phyloP scores from a whole-genome alignment of 1,140 invertebrate species.

The Colletes latitarsis region DNA sequence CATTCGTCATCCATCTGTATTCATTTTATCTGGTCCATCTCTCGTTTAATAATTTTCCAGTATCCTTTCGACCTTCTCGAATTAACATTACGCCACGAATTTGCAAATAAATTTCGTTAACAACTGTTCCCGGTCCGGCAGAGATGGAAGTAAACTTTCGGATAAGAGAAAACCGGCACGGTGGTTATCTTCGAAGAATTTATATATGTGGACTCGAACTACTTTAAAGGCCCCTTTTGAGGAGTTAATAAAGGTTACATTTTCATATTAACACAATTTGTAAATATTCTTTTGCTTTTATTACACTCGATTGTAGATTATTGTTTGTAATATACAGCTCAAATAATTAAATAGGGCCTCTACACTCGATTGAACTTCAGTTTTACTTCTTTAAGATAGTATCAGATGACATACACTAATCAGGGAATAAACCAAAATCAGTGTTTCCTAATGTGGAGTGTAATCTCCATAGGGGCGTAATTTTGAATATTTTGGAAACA shows the following conservation, averaged over 20 bases:
- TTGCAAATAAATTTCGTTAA: constrained; percentile 64
- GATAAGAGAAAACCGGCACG: constrained; percentile 53
- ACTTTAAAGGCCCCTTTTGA: not conserved
- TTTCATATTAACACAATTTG: not conserved
- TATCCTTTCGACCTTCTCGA: constrained; percentile 47
- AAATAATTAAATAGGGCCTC: no score
- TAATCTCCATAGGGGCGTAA: no score
- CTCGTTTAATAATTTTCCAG: constrained; percentile 40
- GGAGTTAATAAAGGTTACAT: not conserved
- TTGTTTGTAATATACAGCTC: no score
- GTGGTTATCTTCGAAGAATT: constrained; percentile 59
- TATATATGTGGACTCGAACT: constrained; percentile 48
- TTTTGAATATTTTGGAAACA: no score
- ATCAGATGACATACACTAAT: no score
- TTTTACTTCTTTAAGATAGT: no score
- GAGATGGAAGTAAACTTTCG: constrained; percentile 62
- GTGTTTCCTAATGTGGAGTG: no score
- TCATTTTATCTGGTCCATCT: constrained; percentile 30
- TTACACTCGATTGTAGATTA: no score
- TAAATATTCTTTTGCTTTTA: no score
- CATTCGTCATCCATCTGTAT: not conserved
- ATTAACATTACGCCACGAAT: constrained; percentile 65
- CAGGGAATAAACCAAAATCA: no score
- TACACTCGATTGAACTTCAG: no score
- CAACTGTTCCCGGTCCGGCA: constrained; percentile 50